phyloP scores from a whole-genome alignment of 35 echinoderm and acorn worm genomes.

The Acanthaster planci region DNA sequence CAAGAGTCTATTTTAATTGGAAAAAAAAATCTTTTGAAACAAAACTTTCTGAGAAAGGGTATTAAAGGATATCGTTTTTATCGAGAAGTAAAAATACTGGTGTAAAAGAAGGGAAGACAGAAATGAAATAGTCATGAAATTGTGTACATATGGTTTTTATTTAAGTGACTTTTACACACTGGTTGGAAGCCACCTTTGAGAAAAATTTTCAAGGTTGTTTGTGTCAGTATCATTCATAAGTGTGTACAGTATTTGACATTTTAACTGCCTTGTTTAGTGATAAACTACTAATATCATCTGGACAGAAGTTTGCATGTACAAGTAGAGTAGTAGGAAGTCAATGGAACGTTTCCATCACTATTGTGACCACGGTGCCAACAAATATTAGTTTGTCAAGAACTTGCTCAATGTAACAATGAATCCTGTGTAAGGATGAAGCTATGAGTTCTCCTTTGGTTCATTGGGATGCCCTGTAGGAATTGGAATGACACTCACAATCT shows the following conservation, averaged over 20 bases:
- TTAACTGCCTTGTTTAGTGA: not conserved
- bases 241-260: not conserved
- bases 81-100: constrained; percentile 1
- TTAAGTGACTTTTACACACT: not conserved
- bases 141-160: constrained; percentile 30
- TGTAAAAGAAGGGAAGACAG: not conserved
- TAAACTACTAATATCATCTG: not conserved
- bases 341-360: too few species aligned
- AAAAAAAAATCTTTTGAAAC: too few species aligned
- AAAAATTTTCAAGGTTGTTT: not conserved
- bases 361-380: too few species aligned
- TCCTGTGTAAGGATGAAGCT: too few species aligned
- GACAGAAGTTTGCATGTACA: constrained; percentile 18
- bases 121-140: constrained; percentile 23
- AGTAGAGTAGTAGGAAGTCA: not conserved
- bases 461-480: too few species aligned
- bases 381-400: too few species aligned
- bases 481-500: too few species aligned
- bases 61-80: not conserved
- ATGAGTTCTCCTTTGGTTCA: too few species aligned
- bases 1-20: too few species aligned
- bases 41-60: too few species aligned
- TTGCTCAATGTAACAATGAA: too few species aligned
- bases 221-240: not conserved
- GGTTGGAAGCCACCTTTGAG: not conserved